A percentile compares a stretch with the other conserved stretches of the same genome.
Evolutionary conservation across 2,888 invertebrate species (phyloP).

Genomic region (Crocallis elinguaria): DNA sequence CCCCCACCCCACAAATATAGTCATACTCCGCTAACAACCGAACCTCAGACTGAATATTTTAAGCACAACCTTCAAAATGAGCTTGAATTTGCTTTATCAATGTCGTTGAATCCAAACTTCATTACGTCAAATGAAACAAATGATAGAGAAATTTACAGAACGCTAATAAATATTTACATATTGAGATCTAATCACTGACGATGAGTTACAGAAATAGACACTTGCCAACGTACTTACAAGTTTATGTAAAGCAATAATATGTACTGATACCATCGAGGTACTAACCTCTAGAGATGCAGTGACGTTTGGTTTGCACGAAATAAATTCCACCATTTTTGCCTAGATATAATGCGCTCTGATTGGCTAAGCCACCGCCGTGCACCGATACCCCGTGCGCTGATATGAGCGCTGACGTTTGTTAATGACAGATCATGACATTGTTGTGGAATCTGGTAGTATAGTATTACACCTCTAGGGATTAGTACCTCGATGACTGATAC

Average conservation of each 20-base stretch:
- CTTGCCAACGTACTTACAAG: constrained; percentile 37
- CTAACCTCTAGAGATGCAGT: too few species aligned
- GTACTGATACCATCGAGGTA: too few species aligned
- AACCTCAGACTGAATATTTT: constrained; percentile 66
- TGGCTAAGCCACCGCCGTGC: too few species aligned
- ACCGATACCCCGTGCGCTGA: too few species aligned
- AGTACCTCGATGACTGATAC: too few species aligned
- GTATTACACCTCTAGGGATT: too few species aligned
- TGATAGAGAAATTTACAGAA: constrained; percentile 32
- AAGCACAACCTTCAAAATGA: constrained; percentile 78
- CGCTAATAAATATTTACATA: constrained; percentile 51
- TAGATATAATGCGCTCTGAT: too few species aligned
- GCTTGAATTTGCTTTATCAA: constrained; percentile 53
- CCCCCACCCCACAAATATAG: constrained; percentile 43
- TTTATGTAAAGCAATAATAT: constrained; percentile 24
- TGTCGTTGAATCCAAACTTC: constrained; percentile 46
- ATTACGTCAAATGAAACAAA: constrained; percentile 36
- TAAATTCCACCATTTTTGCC: too few species aligned
- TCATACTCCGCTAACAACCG: constrained; percentile 52
- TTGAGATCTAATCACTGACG: constrained; percentile 50
- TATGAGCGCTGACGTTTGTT: too few species aligned
- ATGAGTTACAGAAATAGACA: constrained; percentile 34
- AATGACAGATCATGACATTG: too few species aligned
- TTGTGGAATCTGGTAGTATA: too few species aligned
- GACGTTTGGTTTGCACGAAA: too few species aligned